phyloP scores from a whole-genome alignment of 2,797 vertebrate species.

The Peromyscus attwateri region DNA sequence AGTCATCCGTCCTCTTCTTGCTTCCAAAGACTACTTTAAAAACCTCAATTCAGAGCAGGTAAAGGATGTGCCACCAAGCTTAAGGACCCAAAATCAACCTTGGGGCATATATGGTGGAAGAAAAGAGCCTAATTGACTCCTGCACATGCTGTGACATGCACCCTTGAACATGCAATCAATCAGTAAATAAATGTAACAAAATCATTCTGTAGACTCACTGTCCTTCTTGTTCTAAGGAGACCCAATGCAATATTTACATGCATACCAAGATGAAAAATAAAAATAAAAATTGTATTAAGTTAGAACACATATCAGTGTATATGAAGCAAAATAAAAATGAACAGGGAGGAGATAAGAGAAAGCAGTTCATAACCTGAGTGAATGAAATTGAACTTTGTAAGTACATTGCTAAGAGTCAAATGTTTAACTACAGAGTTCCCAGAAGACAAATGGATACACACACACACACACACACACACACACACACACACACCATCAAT shows the following conservation, averaged over 20 bases:
- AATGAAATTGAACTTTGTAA: neutral
- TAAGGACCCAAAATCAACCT: neutral
- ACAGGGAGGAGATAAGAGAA: neutral
- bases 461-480: neutral
- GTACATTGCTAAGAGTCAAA: neutral
- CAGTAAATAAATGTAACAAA: neutral
- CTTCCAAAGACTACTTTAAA: neutral
- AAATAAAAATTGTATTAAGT: neutral
- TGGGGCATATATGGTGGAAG: neutral
- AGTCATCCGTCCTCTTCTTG: neutral
- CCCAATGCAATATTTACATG: neutral
- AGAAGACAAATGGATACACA: neutral
- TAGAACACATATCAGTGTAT: neutral
- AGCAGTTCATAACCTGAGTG: neutral
- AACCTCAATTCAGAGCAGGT: neutral
- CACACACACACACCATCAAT: neutral
- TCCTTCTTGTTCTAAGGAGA: neutral
- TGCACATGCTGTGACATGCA: neutral
- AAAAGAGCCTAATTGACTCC: neutral
- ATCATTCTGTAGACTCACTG: neutral
- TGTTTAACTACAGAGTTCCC: neutral
- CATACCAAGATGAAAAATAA: neutral
- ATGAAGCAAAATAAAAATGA: neutral
- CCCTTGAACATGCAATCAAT: neutral
- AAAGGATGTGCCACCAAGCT: neutral